A percentile compares a stretch with the other conserved stretches of the same genome.
These are phyloP conservation scores for Gyrodactylus salaris DNA, from an alignment of 1,140 invertebrate species.

Conservation along the genomic window DNA sequence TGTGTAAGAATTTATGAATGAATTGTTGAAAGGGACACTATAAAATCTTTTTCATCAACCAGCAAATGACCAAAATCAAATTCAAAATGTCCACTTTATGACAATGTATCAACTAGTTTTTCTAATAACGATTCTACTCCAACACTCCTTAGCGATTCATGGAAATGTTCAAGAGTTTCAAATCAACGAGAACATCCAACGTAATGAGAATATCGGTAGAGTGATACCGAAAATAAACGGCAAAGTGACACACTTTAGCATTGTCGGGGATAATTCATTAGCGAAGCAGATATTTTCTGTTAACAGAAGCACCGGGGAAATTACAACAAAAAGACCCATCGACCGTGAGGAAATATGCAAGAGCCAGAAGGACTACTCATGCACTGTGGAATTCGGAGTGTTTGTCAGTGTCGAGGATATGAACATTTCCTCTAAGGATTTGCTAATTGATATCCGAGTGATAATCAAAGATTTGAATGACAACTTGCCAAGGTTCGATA, in stretches of 20 bases:
- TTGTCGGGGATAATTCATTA: not conserved
- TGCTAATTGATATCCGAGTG: not conserved
- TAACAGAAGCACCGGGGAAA: not conserved
- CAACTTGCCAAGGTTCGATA: not conserved
- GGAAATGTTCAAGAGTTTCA: not conserved
- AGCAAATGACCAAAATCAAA: no score
- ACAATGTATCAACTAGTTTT: not conserved
- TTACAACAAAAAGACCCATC: not conserved
- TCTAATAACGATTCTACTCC: not conserved
- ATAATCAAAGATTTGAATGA: slow-evolving; percentile 2
- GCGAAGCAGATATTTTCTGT: not conserved
- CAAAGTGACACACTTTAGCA: not conserved
- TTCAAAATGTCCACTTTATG: no score
- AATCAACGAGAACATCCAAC: not conserved
- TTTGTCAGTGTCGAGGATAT: not conserved
- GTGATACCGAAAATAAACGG: not conserved
- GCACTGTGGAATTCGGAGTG: not conserved
- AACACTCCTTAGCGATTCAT: not conserved
- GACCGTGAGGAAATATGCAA: slow-evolving; percentile 1
- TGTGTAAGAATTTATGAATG: no score
- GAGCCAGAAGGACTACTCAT: not conserved
- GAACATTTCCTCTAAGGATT: not conserved
- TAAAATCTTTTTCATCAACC: no score
- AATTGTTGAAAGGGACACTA: no score
- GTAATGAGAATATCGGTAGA: not conserved